These are phyloP conservation scores for Acanthococcus lagerstroemiae DNA, from an alignment of 2,888 invertebrate species.

Conservation along the genomic window DNA sequence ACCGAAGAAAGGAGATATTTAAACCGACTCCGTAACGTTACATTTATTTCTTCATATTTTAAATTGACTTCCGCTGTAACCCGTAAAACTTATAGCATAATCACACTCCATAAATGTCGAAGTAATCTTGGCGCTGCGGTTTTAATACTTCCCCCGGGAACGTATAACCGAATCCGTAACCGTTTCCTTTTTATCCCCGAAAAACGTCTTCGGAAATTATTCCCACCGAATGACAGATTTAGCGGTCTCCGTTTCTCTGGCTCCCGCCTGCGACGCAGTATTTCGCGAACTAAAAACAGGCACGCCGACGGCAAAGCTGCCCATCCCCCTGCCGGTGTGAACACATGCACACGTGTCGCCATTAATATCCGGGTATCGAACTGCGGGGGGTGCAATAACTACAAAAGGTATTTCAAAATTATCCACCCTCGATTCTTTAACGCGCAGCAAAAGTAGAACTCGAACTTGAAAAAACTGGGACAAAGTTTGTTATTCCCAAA, in stretches of 20 bases:
- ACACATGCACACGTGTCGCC: no score
- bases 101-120: slow-evolving; percentile 24
- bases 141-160: slow-evolving; percentile 22
- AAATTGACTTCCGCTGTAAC: slow-evolving; percentile 26
- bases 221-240: slow-evolving; percentile 12
- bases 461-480: no score
- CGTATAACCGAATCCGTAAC: slow-evolving; percentile 20
- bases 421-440: no score
- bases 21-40: slow-evolving; percentile 11
- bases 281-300: no score
- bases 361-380: no score
- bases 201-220: not conserved
- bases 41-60: slow-evolving; percentile 24
- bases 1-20: slow-evolving; percentile 7
- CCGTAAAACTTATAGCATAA: slow-evolving; percentile 20
- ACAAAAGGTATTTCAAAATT: no score
- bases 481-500: no score
- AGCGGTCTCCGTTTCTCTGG: not conserved
- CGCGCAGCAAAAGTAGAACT: no score
- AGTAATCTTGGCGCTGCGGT: slow-evolving; percentile 22
- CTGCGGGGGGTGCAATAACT: no score
- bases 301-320: no score
- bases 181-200: slow-evolving; percentile 10
- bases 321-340: no score
- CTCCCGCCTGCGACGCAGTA: no score